Conservation (phyloP, 2,113 vertebrate species). For the Cyanoderma ruficeps region DNA sequence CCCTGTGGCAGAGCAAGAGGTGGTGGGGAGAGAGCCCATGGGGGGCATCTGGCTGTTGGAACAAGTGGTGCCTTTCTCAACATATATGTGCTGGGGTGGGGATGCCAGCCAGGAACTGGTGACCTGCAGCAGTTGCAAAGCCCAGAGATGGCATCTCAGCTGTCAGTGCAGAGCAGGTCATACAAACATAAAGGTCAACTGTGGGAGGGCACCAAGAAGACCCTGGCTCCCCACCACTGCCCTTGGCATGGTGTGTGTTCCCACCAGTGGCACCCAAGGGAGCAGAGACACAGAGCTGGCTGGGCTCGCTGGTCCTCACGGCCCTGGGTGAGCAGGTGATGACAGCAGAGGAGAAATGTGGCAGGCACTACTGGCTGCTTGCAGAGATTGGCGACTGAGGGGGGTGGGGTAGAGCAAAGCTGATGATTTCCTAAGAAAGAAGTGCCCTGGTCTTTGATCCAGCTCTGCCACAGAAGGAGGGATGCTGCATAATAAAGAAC, state of each 20-base stretch:
- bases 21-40: background rate
- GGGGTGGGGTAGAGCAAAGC: background rate
- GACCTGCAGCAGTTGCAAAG: background rate
- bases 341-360: background rate
- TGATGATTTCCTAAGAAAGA: background rate
- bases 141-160: background rate
- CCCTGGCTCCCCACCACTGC: background rate
- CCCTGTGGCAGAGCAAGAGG: background rate
- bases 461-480: background rate
- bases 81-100: accelerated
- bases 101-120: background rate
- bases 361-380: background rate
- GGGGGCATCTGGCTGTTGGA: background rate
- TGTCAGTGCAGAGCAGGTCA: background rate
- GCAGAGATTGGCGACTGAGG: background rate
- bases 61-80: background rate
- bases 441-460: background rate
- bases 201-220: background rate
- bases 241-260: background rate
- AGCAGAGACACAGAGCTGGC: background rate
- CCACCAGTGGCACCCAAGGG: background rate
- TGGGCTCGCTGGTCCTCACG: background rate
- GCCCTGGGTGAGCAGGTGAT: accelerated
- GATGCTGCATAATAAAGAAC: background rate
- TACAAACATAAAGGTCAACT: background rate